Conservation (phyloP, 2,888 invertebrate species). For the Encarsia formosa region DNA sequence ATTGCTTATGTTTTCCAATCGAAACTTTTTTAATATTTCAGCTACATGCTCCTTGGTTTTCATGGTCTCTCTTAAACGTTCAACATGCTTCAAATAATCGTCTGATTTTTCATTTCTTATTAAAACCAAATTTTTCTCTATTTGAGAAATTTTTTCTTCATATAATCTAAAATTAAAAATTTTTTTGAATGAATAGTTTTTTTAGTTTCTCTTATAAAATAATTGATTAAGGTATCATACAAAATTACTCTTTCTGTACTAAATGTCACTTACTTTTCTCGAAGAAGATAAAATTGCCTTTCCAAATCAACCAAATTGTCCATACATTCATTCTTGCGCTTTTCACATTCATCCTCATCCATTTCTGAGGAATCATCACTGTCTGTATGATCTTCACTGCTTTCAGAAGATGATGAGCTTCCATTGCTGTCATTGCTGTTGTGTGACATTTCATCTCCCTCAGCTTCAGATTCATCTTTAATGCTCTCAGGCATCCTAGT, state of each 20-base stretch:
- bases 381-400: constrained; percentile 71
- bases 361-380: constrained; percentile 84
- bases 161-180: constrained; percentile 57
- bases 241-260: too few species aligned
- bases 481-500: constrained; percentile 44
- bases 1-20: constrained; percentile 78
- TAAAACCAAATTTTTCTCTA: constrained; percentile 80
- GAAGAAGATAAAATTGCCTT: constrained; percentile 78
- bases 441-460: constrained; percentile 50
- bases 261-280: constrained; percentile 68
- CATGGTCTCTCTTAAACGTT: constrained; percentile 84
- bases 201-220: too few species aligned
- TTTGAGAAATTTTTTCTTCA: constrained; percentile 76
- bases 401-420: constrained; percentile 56
- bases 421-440: constrained; percentile 49
- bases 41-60: constrained; percentile 85
- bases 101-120: constrained; percentile 80
- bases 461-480: constrained; percentile 49
- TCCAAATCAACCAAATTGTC: constrained; percentile 86
- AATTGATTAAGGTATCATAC: constrained; percentile 1
- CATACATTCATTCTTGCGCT: constrained; percentile 74
- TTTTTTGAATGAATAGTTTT: background rate
- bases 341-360: constrained; percentile 89
- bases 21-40: constrained; percentile 72
- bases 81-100: constrained; percentile 83